Percentiles rank a stretch among this genome's conserved stretches.
Evolutionary conservation across 2,797 vertebrate species (phyloP).

Genomic region (Gymnodraco acuticeps): DNA sequence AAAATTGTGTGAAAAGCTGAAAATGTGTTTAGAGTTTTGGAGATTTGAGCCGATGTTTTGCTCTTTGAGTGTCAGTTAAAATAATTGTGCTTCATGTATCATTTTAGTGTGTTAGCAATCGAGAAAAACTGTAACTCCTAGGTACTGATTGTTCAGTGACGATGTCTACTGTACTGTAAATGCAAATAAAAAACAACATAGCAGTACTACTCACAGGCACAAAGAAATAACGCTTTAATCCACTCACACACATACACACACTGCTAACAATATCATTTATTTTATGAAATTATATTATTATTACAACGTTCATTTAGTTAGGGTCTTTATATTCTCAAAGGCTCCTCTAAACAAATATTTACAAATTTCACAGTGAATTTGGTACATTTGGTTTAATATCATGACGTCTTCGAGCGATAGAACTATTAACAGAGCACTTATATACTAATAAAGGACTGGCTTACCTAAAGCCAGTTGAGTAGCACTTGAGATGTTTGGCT

Average conservation of each 20-base stretch:
- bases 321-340: slow-evolving; percentile 7
- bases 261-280: slow-evolving; percentile 54
- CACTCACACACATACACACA: slow-evolving; percentile 1
- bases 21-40: too few species aligned
- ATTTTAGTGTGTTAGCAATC: too few species aligned
- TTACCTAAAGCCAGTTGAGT: too few species aligned
- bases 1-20: too few species aligned
- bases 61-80: too few species aligned
- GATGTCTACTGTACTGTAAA: neutral
- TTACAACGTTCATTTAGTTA: slow-evolving; percentile 60
- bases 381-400: slow-evolving; percentile 59
- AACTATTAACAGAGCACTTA: too few species aligned
- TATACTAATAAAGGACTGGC: too few species aligned
- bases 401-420: too few species aligned
- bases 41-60: too few species aligned
- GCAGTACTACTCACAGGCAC: too few species aligned
- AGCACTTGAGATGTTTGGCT: too few species aligned
- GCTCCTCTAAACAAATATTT: slow-evolving; percentile 61
- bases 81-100: too few species aligned
- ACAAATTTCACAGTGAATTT: slow-evolving; percentile 80
- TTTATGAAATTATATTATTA: slow-evolving; percentile 73
- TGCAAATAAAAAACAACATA: neutral
- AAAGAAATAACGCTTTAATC: neutral
- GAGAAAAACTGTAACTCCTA: neutral
- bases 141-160: neutral